Conservation (phyloP, 2,888 invertebrate genomes). For the Erynnis tages region DNA sequence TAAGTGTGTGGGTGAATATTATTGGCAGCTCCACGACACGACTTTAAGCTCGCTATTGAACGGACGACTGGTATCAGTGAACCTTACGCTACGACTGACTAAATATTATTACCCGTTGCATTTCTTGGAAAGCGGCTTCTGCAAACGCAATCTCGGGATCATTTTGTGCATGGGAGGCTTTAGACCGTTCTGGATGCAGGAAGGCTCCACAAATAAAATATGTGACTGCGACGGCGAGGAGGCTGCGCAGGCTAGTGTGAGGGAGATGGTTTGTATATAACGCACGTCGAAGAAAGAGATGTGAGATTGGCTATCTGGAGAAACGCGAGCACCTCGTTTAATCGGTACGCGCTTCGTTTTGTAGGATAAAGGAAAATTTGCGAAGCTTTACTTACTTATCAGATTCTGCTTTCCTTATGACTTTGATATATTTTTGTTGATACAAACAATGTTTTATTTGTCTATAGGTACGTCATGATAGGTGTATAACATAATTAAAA, state of each 20-base stretch:
- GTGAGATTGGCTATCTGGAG: slow-evolving; percentile 72
- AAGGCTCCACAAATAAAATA: slow-evolving; percentile 81
- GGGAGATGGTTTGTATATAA: slow-evolving; percentile 43
- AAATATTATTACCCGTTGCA: slow-evolving; percentile 25
- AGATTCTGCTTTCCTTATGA: slow-evolving; percentile 10
- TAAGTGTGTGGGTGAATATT: slow-evolving; percentile 75
- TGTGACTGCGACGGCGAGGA: slow-evolving; percentile 79
- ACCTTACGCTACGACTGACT: slow-evolving; percentile 23
- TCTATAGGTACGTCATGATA: too few relatives aligned
- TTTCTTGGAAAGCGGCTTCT: slow-evolving; percentile 27
- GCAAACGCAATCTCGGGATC: slow-evolving; percentile 39
- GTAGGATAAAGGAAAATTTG: slow-evolving; percentile 73
- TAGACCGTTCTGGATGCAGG: slow-evolving; percentile 75
- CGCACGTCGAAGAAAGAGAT: slow-evolving; percentile 49
- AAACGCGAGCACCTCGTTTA: slow-evolving; percentile 81
- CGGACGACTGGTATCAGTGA: slow-evolving; percentile 39
- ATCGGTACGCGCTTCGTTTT: slow-evolving; percentile 79
- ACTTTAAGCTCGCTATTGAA: slow-evolving; percentile 55
- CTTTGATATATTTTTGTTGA: slow-evolving; percentile 6
- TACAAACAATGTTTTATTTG: too few relatives aligned
- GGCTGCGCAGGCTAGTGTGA: slow-evolving; percentile 66
- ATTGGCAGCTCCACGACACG: slow-evolving; percentile 70
- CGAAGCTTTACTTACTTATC: slow-evolving; percentile 53
- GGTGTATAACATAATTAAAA: too few relatives aligned
- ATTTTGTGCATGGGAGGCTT: slow-evolving; percentile 61